phyloP scores from a whole-genome alignment of 1,140 invertebrate genomes.

The Ephestia elutella region DNA sequence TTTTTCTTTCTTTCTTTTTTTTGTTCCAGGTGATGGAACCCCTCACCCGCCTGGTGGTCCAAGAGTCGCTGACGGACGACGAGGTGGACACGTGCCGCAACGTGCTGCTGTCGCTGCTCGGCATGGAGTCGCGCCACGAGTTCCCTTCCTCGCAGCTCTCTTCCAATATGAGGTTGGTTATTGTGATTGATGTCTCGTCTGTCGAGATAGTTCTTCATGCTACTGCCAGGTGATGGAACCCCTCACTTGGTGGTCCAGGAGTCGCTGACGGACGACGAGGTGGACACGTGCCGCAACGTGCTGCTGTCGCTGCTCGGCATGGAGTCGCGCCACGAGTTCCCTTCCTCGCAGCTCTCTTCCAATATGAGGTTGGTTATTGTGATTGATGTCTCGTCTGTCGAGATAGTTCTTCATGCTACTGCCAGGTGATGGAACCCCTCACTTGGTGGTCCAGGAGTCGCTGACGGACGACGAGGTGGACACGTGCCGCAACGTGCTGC shows the following conservation, averaged over 20 bases:
- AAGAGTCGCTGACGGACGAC: slow-evolving; percentile 88
- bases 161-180: slow-evolving; percentile 47
- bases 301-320: slow-evolving; percentile 88
- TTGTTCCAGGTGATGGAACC: slow-evolving; percentile 85
- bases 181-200: too few species aligned
- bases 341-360: slow-evolving; percentile 64
- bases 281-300: slow-evolving; percentile 90
- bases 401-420: too few species aligned
- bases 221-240: slow-evolving; percentile 90
- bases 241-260: slow-evolving; percentile 89
- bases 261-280: slow-evolving; percentile 87
- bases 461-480: slow-evolving; percentile 89
- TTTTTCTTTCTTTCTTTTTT: background rate
- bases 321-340: slow-evolving; percentile 88
- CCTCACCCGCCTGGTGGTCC: slow-evolving; percentile 84
- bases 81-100: slow-evolving; percentile 93
- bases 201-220: too few species aligned
- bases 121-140: slow-evolving; percentile 89
- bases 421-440: slow-evolving; percentile 88
- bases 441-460: slow-evolving; percentile 88
- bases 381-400: too few species aligned
- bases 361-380: slow-evolving; percentile 51
- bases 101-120: slow-evolving; percentile 87
- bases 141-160: slow-evolving; percentile 73
- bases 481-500: slow-evolving; percentile 92